Percentiles rank a stretch among this genome's conserved stretches.
phyloP scores from a whole-genome alignment of 2,888 invertebrate genomes.

The Leucoptera coffeella region DNA sequence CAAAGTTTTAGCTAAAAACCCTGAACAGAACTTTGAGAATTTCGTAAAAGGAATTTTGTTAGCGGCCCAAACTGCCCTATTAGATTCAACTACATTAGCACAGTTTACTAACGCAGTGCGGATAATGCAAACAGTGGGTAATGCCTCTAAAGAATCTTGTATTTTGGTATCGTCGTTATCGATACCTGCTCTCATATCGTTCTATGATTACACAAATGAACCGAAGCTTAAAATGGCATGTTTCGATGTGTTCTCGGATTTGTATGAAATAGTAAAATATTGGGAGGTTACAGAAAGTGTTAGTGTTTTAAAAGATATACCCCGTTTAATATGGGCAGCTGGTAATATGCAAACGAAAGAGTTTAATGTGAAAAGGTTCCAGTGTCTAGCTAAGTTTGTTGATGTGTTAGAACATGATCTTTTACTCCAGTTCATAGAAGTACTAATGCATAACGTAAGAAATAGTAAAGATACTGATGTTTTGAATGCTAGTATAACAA shows the following conservation, averaged over 20 bases:
- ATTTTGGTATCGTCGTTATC: constrained; percentile 39
- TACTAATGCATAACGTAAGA: constrained; percentile 41
- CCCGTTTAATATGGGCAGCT: constrained; percentile 44
- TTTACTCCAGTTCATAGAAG: constrained; percentile 44
- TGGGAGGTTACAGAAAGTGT: constrained; percentile 18
- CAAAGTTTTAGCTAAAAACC: constrained; percentile 37
- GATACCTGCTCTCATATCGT: constrained; percentile 40
- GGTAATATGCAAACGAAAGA: constrained; percentile 30
- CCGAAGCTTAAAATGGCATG: constrained; percentile 30
- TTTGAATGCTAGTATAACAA: constrained; percentile 31
- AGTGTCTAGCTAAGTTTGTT: constrained; percentile 39
- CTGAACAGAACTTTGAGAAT: constrained; percentile 31
- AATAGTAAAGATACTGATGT: constrained; percentile 29
- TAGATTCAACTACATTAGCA: constrained; percentile 38
- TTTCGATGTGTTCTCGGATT: constrained; percentile 25
- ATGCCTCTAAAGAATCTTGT: constrained; percentile 54
- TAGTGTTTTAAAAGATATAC: constrained; percentile 22
- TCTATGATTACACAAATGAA: constrained; percentile 27
- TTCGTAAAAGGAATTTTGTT: constrained; percentile 44
- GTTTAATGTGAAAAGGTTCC: constrained; percentile 43
- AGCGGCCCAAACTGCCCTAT: constrained; percentile 39
- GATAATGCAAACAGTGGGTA: constrained; percentile 51
- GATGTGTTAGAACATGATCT: constrained; percentile 32
- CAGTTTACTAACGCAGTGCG: constrained; percentile 45
- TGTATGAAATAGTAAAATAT: constrained; percentile 24